Base-by-base conservation (phyloP, 2,113 vertebrate genomes). In the Sialia sialis region DNA sequence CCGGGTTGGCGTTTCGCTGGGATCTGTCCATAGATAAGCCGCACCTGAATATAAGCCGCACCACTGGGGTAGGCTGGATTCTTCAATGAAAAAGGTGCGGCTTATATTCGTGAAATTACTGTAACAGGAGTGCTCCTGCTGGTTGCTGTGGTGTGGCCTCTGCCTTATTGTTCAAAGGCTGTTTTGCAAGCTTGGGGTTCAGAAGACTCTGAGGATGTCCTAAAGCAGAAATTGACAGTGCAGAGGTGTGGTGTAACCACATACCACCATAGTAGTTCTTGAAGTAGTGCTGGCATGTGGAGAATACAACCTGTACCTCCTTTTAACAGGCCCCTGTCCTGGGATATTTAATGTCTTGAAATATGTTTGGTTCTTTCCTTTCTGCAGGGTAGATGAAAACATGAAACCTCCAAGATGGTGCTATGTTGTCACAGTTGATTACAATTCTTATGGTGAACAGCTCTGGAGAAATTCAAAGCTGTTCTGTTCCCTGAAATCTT, bases 381-480 rank as follows among this genome's bases (percentile, higher is more conserved):
- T 81, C 51, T 91, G 68, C n/a, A 79, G 72, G 54, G 67, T 62
- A 92, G 52, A 69, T 81, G 52, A 80, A 84, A 91, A 72, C 32
- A 48, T 48, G 84, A 95, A 69, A 67, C 32, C 67, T 94, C 75
- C 44, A 52, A 75, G 62, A 73, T 2, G 1, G 69, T 87, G 30
- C 63, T 2, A 3, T 84, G 74, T 83, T 91, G 67, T 93, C 78
- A 66, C 46, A 93, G 78, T 67, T 86, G 75, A 89, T 93, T 88
- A 56, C 36, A 52, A 15, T 74, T 90, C 59, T 60, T 88, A 77
- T 0, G 3, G n/a, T 83, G 79, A 96, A 66, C 34, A 70, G 67
- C 78, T 87, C 51, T 82, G 82, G 72, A 77, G 72, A 95, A 90
- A 92, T 90, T 90, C 63, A 81, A 86, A 91, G 63, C 72, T 70